Base-by-base conservation (phyloP, 2,113 vertebrate species). In the Amazona guildingii region DNA sequence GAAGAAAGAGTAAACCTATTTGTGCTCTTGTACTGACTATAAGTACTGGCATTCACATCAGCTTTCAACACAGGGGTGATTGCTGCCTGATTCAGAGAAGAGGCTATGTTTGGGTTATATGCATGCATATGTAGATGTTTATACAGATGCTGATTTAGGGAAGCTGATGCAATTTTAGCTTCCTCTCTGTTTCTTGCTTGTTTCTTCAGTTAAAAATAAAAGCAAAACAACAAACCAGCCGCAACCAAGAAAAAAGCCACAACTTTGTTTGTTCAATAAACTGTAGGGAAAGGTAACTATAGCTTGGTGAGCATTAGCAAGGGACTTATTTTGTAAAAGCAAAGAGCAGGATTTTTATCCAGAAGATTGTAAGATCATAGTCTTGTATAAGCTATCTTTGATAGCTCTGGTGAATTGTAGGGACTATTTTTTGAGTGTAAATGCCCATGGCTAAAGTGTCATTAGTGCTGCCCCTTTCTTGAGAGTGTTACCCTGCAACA, bases 1-100 rank as follows among this genome's bases (percentile, higher is more conserved):
- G 80, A 96, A 35, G 46, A 95, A 95, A 94, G 82, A 92, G 85
- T 91, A 97, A 98, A 97, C 63, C 80, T 93, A 35, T 83, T 94
- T 89, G n/a, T 68, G 8, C 24, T 77, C 69, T 75, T 94, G 67
- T 64, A 88, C 69, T 90, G 91, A 95, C 83, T 94, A 3, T n/a
- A 83, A 94, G 37, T 83, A 91, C 37, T 79, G 28, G 17, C 27
- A 84, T 44, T 83, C 35, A 79, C 91, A 83, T 88, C 24, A 62
- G 14, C 61, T 90, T 90, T 85, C 48, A 88, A 27, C 24, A 35
- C 39, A 62, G 77, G 77, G 75, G 28, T 92, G 93, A 81, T 94
- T 93, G 86, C 52, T 62, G 64, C 3, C 9, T 90, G 62, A 43
- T 59, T 83, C 49, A 83, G 31, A 62, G 57, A 68, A 86, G 12